Conservation (phyloP, 2,888 invertebrate genomes). For the Penaeus monodon region DNA sequence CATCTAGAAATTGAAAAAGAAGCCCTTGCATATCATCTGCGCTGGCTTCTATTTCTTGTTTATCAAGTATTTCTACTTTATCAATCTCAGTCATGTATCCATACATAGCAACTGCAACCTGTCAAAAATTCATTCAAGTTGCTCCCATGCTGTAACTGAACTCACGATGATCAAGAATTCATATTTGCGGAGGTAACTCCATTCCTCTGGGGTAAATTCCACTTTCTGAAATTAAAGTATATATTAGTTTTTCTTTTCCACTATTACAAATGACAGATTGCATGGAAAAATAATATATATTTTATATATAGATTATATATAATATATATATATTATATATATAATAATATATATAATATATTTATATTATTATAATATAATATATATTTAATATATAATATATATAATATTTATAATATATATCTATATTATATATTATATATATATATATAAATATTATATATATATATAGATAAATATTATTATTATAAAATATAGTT, state of each 20-base stretch:
- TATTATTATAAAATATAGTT: too few species aligned
- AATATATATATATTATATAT: slow-evolving; percentile 2
- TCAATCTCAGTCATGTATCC: slow-evolving; percentile 95
- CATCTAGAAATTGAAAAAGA: slow-evolving; percentile 93
- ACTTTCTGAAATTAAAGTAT: slow-evolving; percentile 1
- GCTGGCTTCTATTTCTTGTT: slow-evolving; percentile 83
- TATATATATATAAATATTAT: slow-evolving; percentile 5
- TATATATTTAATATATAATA: too few species aligned
- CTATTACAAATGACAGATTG: background rate
- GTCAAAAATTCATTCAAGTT: slow-evolving; percentile 89
- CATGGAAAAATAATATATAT: background rate
- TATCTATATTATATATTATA: background rate
- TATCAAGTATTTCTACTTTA: slow-evolving; percentile 83
- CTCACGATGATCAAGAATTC: slow-evolving; percentile 91
- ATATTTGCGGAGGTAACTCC: slow-evolving; percentile 56
- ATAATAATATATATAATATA: slow-evolving; percentile 3
- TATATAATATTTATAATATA: slow-evolving; percentile 8
- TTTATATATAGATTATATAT: too few species aligned
- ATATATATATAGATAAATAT: too few species aligned
- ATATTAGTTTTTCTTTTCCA: background rate
- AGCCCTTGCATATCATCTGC: slow-evolving; percentile 90
- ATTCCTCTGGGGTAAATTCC: slow-evolving; percentile 22
- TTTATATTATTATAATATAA: slow-evolving; percentile 9
- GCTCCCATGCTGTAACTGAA: slow-evolving; percentile 99
- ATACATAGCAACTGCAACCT: slow-evolving; percentile 96